Evolutionary conservation across 1,140 invertebrate genomes (phyloP).

Genomic region (Coenobita brevimanus): DNA sequence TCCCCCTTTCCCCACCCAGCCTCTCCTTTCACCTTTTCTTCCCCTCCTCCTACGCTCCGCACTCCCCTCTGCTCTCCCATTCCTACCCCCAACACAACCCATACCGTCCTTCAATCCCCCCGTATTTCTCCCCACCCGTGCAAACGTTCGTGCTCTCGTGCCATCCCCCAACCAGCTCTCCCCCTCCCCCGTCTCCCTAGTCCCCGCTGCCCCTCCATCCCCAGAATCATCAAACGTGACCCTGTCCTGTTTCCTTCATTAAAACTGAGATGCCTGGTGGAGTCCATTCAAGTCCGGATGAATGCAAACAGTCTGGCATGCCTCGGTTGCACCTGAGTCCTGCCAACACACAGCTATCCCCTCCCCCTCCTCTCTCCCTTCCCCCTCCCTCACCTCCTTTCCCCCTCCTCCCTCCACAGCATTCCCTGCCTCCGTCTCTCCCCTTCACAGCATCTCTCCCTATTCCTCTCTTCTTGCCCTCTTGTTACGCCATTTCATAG

Average conservation of each 20-base stretch:
- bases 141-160: neutral
- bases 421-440: neutral
- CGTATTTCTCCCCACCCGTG: neutral
- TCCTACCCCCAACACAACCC: too few species aligned
- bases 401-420: neutral
- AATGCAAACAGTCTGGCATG: conserved; percentile 30
- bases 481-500: neutral
- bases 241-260: conserved; percentile 54
- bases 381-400: neutral
- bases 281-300: conserved; percentile 43
- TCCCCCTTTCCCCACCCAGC: neutral
- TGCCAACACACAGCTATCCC: neutral
- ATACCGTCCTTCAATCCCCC: neutral
- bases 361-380: conserved; percentile 7
- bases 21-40: neutral
- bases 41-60: too few species aligned
- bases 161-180: neutral
- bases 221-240: conserved; percentile 49
- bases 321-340: neutral
- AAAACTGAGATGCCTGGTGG: conserved; percentile 57
- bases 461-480: neutral
- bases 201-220: neutral
- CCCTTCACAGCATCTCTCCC: neutral
- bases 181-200: neutral
- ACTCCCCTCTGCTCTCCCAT: neutral